These are phyloP conservation scores for Ochotona princeps DNA, from an alignment of 2,113 vertebrate species.

Conservation along the genomic window DNA sequence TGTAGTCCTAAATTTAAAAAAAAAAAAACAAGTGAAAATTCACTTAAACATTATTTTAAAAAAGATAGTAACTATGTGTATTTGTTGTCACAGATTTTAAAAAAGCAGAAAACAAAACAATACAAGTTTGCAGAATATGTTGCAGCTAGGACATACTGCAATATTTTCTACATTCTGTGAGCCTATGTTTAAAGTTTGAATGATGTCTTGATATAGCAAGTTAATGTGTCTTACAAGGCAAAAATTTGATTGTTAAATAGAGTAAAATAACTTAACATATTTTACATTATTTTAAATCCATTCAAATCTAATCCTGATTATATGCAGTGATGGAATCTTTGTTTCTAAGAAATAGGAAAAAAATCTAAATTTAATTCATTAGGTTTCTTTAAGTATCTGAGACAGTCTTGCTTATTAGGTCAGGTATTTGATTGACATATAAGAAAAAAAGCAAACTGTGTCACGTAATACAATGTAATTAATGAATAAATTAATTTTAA, in stretches of 20 bases:
- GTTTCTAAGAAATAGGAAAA: not conserved
- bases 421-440: not conserved
- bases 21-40: not conserved
- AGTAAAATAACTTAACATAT: slow-evolving; percentile 7
- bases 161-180: not conserved
- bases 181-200: not conserved
- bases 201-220: not conserved
- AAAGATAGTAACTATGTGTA: not conserved
- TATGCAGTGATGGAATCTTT: not conserved
- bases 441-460: slow-evolving; percentile 1
- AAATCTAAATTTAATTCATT: slow-evolving; percentile 41
- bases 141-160: not conserved
- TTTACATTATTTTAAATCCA: not conserved
- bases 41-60: slow-evolving; percentile 28
- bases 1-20: slow-evolving; percentile 15
- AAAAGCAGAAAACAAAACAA: slow-evolving; percentile 16
- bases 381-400: slow-evolving; percentile 20
- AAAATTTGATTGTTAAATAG: slow-evolving; percentile 9
- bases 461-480: too few species aligned
- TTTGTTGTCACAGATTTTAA: slow-evolving; percentile 10
- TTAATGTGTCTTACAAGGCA: not conserved
- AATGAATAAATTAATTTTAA: too few species aligned
- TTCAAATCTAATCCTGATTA: slow-evolving; percentile 15
- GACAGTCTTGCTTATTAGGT: slow-evolving; percentile 7
- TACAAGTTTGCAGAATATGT: not conserved